These are phyloP conservation scores for Corythoichthys intestinalis DNA, from an alignment of 2,113 vertebrate species.

Conservation along the genomic window DNA sequence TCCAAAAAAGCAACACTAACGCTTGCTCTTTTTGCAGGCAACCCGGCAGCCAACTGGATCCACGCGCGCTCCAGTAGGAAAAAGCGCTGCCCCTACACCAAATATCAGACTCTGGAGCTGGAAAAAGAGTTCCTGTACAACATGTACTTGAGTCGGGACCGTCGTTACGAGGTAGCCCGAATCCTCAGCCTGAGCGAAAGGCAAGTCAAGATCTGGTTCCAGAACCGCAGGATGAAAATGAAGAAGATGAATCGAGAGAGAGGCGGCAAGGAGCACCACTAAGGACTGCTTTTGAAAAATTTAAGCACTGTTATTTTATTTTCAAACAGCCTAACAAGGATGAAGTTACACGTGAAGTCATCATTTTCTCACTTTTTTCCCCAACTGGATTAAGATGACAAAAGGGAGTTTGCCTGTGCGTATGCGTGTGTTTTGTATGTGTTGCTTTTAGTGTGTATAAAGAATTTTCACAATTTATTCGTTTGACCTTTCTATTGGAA, in stretches of 20 bases:
- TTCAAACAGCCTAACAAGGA: neutral
- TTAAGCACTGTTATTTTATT: neutral
- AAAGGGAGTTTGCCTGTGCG: neutral
- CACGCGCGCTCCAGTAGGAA: constrained; percentile 95
- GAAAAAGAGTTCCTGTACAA: constrained; percentile 99
- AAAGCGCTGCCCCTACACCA: constrained; percentile 97
- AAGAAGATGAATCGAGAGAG: constrained; percentile 98
- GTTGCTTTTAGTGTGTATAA: constrained; percentile 1
- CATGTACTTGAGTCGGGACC: constrained; percentile 97
- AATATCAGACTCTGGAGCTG: constrained; percentile 97
- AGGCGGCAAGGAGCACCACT: constrained; percentile 77
- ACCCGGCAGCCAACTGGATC: constrained; percentile 98
- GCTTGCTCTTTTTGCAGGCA: constrained; percentile 71
- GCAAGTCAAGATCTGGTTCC: constrained; percentile 99
- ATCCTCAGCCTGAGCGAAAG: constrained; percentile 96
- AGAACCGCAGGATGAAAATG: constrained; percentile 99
- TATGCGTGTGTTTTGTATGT: neutral
- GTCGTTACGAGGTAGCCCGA: constrained; percentile 94
- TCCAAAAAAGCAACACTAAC: neutral
- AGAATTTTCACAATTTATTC: neutral
- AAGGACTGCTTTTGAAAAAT: neutral
- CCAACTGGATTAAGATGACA: neutral
- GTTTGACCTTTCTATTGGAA: constrained; percentile 2
- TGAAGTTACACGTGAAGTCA: neutral
- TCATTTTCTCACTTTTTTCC: neutral